These are phyloP conservation scores for Triplophysa dalaica DNA, from an alignment of 2,113 vertebrate genomes.

Conservation along the genomic window DNA sequence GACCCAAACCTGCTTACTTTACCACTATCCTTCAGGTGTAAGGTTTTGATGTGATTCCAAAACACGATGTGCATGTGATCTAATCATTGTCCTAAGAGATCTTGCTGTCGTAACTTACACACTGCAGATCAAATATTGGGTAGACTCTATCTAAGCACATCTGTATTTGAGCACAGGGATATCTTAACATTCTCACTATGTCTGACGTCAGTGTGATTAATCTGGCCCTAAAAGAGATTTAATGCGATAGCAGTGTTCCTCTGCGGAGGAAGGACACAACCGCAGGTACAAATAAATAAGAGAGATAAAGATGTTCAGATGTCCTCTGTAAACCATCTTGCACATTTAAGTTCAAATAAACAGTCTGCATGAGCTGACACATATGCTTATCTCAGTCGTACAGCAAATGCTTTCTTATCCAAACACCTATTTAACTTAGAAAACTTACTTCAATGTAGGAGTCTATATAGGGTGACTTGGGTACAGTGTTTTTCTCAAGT, in stretches of 20 bases:
- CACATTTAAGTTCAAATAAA: neutral
- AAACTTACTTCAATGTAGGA: neutral
- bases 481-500: neutral
- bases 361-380: neutral
- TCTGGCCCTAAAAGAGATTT: neutral
- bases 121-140: neutral
- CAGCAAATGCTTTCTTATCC: neutral
- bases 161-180: neutral
- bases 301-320: constrained; percentile 11
- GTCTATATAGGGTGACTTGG: neutral
- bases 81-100: neutral
- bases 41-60: neutral
- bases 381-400: neutral
- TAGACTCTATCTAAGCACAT: neutral
- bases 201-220: neutral
- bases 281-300: constrained; percentile 8
- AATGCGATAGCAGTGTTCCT: neutral
- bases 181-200: neutral
- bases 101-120: neutral
- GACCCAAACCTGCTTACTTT: too few species aligned
- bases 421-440: neutral
- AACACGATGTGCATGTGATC: neutral
- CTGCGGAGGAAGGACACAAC: neutral
- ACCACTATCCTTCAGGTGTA: neutral
- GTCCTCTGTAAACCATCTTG: neutral